Conservation (phyloP, 2,113 vertebrate genomes). For the Passer domesticus region DNA sequence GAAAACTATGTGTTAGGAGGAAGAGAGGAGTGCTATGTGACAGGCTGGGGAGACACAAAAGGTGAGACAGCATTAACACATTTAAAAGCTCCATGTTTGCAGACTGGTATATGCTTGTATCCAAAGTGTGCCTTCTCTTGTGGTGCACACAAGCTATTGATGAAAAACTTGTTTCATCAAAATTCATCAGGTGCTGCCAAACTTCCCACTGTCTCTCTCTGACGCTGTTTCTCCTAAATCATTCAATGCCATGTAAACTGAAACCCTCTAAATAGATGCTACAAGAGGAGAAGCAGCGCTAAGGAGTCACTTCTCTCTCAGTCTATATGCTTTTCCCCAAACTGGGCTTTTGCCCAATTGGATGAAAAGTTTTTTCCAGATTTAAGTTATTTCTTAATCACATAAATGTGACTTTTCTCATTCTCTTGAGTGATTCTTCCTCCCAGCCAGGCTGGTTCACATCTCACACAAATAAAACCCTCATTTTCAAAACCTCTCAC, state of each 20-base stretch:
- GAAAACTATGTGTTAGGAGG: slow-evolving; percentile 81
- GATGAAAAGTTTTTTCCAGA: not conserved
- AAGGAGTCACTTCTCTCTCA: not conserved
- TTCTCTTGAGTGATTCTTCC: not conserved
- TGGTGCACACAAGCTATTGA: not conserved
- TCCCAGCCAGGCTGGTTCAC: not conserved
- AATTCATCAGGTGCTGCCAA: not conserved
- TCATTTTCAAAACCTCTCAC: not conserved
- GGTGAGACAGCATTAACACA: slow-evolving; percentile 66
- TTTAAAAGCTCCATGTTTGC: not conserved
- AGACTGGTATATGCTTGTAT: not conserved
- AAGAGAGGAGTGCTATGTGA: slow-evolving; percentile 87
- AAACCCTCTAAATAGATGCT: not conserved
- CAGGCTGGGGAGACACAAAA: slow-evolving; percentile 93
- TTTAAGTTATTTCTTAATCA: not conserved
- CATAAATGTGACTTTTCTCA: not conserved
- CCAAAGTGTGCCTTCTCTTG: not conserved
- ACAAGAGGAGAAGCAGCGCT: not conserved
- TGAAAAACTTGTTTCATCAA: not conserved
- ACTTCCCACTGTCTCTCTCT: not conserved
- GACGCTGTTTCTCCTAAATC: not conserved
- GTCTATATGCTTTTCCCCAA: not conserved
- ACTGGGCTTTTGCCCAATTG: not conserved
- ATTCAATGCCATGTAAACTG: not conserved
- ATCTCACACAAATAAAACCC: not conserved